Percentiles rank a stretch among this genome's conserved stretches.
Conservation (phyloP, 2,113 vertebrate species). For the Nothobranchius kuhntae region DNA sequence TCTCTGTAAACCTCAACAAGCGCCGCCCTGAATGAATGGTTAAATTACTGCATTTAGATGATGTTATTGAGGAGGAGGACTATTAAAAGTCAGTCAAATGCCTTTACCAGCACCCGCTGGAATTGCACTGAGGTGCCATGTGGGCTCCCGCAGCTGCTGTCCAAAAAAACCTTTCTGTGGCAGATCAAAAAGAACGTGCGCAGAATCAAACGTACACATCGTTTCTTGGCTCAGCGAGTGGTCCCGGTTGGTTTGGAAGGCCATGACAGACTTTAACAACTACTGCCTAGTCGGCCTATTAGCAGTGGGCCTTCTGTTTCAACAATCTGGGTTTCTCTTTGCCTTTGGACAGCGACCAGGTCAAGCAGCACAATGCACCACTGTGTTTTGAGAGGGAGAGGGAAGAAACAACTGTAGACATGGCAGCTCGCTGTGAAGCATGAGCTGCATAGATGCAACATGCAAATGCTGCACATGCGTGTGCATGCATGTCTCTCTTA, state of each 20-base stretch:
- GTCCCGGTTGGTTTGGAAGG: conserved; percentile 69
- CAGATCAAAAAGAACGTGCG: conserved; percentile 63
- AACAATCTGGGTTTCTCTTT: conserved; percentile 74
- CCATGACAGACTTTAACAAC: conserved; percentile 55
- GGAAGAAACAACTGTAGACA: conserved; percentile 32
- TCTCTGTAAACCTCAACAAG: conserved; percentile 24
- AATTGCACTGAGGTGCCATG: conserved; percentile 66
- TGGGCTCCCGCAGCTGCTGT: conserved; percentile 44
- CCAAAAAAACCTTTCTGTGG: conserved; percentile 64
- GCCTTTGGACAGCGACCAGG: conserved; percentile 68
- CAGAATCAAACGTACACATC: conserved; percentile 13
- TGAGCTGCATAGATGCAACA: not conserved
- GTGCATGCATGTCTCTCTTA: conserved; percentile 33
- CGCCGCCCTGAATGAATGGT: conserved; percentile 33
- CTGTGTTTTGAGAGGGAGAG: conserved; percentile 57
- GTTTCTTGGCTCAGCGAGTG: conserved; percentile 44
- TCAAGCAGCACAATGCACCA: conserved; percentile 73
- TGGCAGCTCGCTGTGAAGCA: conserved; percentile 10
- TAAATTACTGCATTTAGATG: conserved; percentile 47
- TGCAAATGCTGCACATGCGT: conserved; percentile 4
- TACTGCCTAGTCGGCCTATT: conserved; percentile 60
- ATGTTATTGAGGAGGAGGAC: conserved; percentile 59
- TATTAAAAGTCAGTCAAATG: conserved; percentile 72
- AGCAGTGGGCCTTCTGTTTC: conserved; percentile 70
- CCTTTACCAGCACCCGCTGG: conserved; percentile 73